phyloP scores from a whole-genome alignment of 2,797 vertebrate genomes.

The Steatocranus sp. region DNA sequence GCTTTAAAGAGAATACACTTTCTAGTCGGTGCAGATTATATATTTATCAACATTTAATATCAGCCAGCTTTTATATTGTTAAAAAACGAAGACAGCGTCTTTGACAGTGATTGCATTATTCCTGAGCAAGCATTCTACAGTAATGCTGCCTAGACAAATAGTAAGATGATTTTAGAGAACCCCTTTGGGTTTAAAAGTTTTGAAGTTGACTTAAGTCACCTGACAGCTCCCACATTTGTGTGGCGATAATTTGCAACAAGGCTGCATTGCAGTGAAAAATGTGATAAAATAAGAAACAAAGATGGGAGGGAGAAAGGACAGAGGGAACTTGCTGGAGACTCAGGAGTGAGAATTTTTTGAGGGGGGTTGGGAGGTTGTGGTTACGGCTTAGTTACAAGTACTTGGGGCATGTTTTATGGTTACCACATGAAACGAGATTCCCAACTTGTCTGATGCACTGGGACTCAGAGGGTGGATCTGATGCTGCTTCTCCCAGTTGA shows the following conservation, averaged over 20 bases:
- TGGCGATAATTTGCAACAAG: conserved; percentile 56
- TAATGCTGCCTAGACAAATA: conserved; percentile 33
- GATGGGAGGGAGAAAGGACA: not conserved
- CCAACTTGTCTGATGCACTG: conserved; percentile 36
- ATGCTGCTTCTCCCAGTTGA: conserved; percentile 21
- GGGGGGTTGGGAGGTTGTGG: conserved; percentile 21
- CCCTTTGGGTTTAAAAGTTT: conserved; percentile 29
- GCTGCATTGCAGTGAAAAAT: conserved; percentile 36
- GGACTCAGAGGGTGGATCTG: conserved; percentile 47
- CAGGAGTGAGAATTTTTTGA: not conserved
- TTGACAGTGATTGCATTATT: conserved; percentile 18
- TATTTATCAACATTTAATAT: not conserved
- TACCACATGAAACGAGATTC: conserved; percentile 62
- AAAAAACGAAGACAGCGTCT: not conserved
- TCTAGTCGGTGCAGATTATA: not conserved
- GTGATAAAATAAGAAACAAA: not conserved
- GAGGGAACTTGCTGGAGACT: not conserved
- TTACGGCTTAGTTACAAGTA: conserved; percentile 46
- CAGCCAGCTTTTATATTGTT: not conserved
- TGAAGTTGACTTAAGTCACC: conserved; percentile 40
- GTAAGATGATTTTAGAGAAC: conserved; percentile 37
- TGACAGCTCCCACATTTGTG: conserved; percentile 47
- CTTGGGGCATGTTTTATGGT: conserved; percentile 63
- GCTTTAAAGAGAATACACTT: not conserved
- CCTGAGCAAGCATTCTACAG: conserved; percentile 1